Percentiles rank a stretch among this genome's conserved stretches.
phyloP scores from a whole-genome alignment of 2,888 invertebrate genomes.

The Gortyna flavago region DNA sequence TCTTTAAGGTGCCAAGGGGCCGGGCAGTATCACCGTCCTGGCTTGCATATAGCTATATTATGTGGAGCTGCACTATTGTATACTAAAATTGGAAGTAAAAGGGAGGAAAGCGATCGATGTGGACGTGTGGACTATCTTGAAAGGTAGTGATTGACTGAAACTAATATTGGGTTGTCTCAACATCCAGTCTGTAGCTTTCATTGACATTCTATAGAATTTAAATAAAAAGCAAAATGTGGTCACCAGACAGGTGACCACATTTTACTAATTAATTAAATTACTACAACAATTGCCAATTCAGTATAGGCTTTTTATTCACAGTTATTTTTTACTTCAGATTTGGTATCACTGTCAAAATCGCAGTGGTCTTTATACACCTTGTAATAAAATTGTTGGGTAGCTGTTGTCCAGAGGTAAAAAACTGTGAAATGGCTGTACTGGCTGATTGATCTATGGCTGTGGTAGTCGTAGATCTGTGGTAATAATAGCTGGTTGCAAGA shows the following conservation, averaged over 20 bases:
- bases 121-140: background rate
- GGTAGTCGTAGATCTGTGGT: background rate
- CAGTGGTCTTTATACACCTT: no score
- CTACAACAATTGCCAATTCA: no score
- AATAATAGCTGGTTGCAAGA: background rate
- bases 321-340: background rate
- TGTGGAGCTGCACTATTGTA: slow-evolving; percentile 26
- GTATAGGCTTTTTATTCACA: no score
- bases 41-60: slow-evolving; percentile 1
- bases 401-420: no score
- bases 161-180: background rate
- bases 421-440: background rate
- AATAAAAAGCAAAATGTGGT: background rate
- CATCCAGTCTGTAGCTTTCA: background rate
- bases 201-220: background rate
- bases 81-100: slow-evolving; percentile 29
- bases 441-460: background rate
- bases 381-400: no score
- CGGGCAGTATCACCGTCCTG: slow-evolving; percentile 50
- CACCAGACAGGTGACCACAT: no score
- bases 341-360: background rate
- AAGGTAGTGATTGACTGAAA: background rate
- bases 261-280: no score
- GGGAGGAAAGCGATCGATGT: background rate
- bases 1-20: slow-evolving; percentile 51